Percentiles rank a stretch among this genome's conserved stretches.
Conservation (phyloP, 2,113 vertebrate species). For the Tretioscincus oriximinensis region DNA sequence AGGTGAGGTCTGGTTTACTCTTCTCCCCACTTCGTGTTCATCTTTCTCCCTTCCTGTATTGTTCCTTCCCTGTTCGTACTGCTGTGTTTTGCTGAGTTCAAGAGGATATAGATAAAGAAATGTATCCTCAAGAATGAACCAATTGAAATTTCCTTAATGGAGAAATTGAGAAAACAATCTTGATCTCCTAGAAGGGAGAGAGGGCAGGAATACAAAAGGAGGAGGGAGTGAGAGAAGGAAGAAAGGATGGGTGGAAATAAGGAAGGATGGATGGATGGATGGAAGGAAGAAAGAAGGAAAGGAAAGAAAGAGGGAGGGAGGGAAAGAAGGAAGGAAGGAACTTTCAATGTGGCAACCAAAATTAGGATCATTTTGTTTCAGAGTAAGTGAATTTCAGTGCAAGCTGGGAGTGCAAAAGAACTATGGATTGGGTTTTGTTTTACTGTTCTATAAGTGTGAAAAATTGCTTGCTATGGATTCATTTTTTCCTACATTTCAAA, state of each 20-base stretch:
- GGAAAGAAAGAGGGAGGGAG: conserved; percentile 23
- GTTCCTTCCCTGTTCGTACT: too few species aligned
- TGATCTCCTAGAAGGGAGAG: not conserved
- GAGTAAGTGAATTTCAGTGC: conserved; percentile 64
- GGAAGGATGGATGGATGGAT: too few species aligned
- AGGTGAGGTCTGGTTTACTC: too few species aligned
- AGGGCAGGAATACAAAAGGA: not conserved
- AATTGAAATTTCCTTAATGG: too few species aligned
- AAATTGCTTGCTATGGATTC: conserved; percentile 51
- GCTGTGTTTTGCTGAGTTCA: too few species aligned
- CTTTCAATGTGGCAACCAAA: conserved; percentile 43
- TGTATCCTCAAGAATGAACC: too few species aligned
- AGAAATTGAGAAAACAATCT: too few species aligned
- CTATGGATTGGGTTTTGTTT: conserved; percentile 55
- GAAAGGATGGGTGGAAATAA: too few species aligned
- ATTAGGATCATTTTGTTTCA: conserved; percentile 41
- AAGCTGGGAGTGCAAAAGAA: conserved; percentile 54
- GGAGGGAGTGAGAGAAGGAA: too few species aligned
- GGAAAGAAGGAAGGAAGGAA: not conserved
- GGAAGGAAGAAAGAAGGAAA: not conserved
- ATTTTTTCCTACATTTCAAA: conserved; percentile 39
- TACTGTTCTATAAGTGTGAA: conserved; percentile 60
- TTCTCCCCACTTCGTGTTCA: too few species aligned
- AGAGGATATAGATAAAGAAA: too few species aligned
- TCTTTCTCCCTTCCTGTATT: too few species aligned